phyloP scores from a whole-genome alignment of 2,888 invertebrate species.

The Drosophila imparisetae region DNA sequence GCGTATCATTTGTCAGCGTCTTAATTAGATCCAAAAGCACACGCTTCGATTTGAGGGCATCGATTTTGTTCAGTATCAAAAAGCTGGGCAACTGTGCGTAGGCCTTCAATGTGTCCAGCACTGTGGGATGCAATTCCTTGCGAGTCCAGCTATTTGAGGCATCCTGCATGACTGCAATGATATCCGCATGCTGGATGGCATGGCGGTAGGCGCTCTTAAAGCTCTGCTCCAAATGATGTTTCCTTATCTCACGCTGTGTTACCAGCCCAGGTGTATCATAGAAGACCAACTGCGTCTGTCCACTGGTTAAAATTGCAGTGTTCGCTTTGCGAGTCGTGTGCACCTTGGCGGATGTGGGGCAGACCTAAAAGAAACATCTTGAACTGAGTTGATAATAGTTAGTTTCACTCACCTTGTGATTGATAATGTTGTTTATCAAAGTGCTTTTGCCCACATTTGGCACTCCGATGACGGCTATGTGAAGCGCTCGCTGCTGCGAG shows the following conservation, averaged over 20 bases:
- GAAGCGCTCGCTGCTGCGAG: constrained; percentile 66
- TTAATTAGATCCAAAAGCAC: constrained; percentile 90
- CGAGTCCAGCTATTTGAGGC: constrained; percentile 89
- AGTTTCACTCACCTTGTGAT: constrained; percentile 88
- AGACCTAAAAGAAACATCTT: constrained; percentile 87
- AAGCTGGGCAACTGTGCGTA: constrained; percentile 88
- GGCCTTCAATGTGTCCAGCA: constrained; percentile 89
- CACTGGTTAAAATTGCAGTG: constrained; percentile 89
- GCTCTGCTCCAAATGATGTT: constrained; percentile 86
- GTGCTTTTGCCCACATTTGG: constrained; percentile 99
- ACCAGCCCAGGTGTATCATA: constrained; percentile 97
- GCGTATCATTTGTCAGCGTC: constrained; percentile 88
- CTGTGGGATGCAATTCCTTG: constrained; percentile 88
- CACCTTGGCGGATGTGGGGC: constrained; percentile 95
- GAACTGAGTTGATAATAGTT: constrained; percentile 17
- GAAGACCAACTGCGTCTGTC: constrained; percentile 94
- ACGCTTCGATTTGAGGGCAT: constrained; percentile 89
- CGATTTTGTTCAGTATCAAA: constrained; percentile 96
- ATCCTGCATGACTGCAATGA: constrained; percentile 95
- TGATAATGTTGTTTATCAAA: constrained; percentile 93
- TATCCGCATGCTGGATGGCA: constrained; percentile 89
- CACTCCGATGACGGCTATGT: constrained; percentile 94
- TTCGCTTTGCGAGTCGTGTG: constrained; percentile 93
- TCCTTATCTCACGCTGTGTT: constrained; percentile 87
- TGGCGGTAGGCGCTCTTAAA: constrained; percentile 86